Percentiles rank a stretch among this genome's conserved stretches.
These are phyloP conservation scores for Epicampocera succincta DNA, from an alignment of 2,888 invertebrate species.

Conservation along the genomic window DNA sequence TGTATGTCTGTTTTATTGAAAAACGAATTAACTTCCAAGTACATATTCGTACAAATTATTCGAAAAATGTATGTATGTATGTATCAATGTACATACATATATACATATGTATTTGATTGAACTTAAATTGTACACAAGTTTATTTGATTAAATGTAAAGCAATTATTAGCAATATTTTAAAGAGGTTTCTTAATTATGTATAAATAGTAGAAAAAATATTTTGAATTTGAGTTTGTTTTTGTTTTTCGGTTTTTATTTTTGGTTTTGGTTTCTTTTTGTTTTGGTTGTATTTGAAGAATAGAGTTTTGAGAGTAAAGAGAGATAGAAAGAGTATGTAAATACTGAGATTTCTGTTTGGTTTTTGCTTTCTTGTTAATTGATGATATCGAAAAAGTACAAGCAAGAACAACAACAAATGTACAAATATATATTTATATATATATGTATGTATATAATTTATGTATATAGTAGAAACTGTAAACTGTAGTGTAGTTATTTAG, in stretches of 20 bases:
- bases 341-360: constrained; percentile 43
- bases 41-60: constrained; percentile 37
- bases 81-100: too few species aligned
- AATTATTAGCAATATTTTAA: constrained; percentile 65
- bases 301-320: constrained; percentile 54
- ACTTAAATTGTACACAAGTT: constrained; percentile 64
- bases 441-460: constrained; percentile 1
- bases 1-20: constrained; percentile 23
- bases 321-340: constrained; percentile 66
- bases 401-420: constrained; percentile 72
- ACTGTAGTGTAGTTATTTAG: constrained; percentile 68
- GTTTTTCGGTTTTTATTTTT: constrained; percentile 24
- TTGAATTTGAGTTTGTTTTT: constrained; percentile 62
- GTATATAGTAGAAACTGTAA: constrained; percentile 68
- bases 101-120: constrained; percentile 41
- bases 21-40: constrained; percentile 38
- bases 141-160: constrained; percentile 69
- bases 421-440: constrained; percentile 60
- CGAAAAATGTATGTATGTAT: constrained; percentile 18
- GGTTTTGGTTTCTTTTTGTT: constrained; percentile 17
- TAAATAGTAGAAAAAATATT: constrained; percentile 67
- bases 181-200: constrained; percentile 65
- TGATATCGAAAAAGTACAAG: constrained; percentile 70
- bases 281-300: constrained; percentile 52
- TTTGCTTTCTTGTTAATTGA: constrained; percentile 53